These are phyloP conservation scores for Rhogogaster chlorosoma DNA, from an alignment of 2,888 invertebrate genomes.

Conservation along the genomic window DNA sequence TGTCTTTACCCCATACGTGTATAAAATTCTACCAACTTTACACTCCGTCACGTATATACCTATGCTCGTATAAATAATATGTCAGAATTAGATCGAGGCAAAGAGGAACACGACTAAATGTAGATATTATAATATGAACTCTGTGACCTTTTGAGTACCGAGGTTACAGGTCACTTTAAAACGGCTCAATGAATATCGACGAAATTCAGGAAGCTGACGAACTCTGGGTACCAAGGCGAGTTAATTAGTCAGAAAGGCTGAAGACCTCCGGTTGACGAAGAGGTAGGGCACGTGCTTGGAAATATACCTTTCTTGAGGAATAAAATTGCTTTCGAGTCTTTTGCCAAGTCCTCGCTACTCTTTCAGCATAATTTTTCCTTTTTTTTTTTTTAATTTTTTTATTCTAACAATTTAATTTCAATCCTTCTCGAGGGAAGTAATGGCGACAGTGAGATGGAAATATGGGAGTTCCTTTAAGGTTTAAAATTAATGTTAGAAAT, in stretches of 20 bases:
- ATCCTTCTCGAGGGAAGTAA: not conserved
- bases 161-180: conserved; percentile 13
- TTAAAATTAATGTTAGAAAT: not conserved
- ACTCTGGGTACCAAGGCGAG: not conserved
- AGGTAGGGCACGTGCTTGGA: not conserved
- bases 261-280: conserved; percentile 11
- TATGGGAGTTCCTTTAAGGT: not conserved
- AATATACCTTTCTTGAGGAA: not conserved
- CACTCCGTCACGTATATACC: not conserved
- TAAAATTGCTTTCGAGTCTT: not conserved
- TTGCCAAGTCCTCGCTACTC: not conserved
- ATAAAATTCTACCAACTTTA: not conserved
- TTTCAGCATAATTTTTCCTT: not conserved
- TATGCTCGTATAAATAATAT: not conserved
- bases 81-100: not conserved
- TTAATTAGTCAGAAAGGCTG: conserved; percentile 31
- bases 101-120: not conserved
- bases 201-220: not conserved
- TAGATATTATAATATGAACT: not conserved
- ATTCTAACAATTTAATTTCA: not conserved
- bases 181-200: conserved; percentile 31
- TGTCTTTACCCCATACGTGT: not conserved
- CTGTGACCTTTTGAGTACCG: conserved; percentile 31
- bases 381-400: not conserved
- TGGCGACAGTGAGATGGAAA: not conserved